Conservation (phyloP, 2,113 vertebrate genomes). For the Mesitornis unicolor region DNA sequence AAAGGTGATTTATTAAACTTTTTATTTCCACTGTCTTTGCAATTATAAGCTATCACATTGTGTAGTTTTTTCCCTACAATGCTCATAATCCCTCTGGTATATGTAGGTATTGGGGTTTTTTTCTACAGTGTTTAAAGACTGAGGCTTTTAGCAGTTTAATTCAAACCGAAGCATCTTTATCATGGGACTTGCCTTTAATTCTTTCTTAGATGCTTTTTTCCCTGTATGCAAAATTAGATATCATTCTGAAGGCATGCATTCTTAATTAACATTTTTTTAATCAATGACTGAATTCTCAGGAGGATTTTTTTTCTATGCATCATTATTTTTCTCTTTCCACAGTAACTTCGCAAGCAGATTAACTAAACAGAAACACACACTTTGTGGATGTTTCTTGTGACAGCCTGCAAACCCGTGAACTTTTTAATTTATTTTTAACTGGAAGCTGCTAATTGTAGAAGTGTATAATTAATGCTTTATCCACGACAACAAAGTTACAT, state of each 20-base stretch:
- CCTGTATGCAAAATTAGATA: slow-evolving; percentile 58
- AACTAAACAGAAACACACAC: slow-evolving; percentile 50
- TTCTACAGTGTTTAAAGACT: neutral
- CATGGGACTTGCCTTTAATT: slow-evolving; percentile 54
- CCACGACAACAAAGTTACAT: slow-evolving; percentile 22
- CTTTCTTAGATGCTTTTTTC: slow-evolving; percentile 51
- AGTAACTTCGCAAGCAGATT: slow-evolving; percentile 55
- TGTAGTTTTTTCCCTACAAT: neutral
- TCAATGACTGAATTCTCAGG: slow-evolving; percentile 33
- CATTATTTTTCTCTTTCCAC: slow-evolving; percentile 51
- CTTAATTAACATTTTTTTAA: slow-evolving; percentile 65
- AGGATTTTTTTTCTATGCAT: slow-evolving; percentile 54
- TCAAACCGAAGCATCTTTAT: slow-evolving; percentile 16
- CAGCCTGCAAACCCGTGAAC: slow-evolving; percentile 18
- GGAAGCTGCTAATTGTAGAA: slow-evolving; percentile 54
- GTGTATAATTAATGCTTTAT: slow-evolving; percentile 47
- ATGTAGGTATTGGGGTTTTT: neutral
- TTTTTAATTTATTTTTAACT: slow-evolving; percentile 61
- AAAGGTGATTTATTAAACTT: slow-evolving; percentile 20
- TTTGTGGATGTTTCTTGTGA: slow-evolving; percentile 22
- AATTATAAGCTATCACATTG: slow-evolving; percentile 29
- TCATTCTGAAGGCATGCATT: slow-evolving; percentile 59
- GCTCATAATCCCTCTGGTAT: slow-evolving; percentile 9
- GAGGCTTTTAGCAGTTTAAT: slow-evolving; percentile 41
- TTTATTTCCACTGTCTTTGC: slow-evolving; percentile 16